These are phyloP conservation scores for Parnassius apollo DNA, from an alignment of 2,888 invertebrate genomes.

Conservation along the genomic window DNA sequence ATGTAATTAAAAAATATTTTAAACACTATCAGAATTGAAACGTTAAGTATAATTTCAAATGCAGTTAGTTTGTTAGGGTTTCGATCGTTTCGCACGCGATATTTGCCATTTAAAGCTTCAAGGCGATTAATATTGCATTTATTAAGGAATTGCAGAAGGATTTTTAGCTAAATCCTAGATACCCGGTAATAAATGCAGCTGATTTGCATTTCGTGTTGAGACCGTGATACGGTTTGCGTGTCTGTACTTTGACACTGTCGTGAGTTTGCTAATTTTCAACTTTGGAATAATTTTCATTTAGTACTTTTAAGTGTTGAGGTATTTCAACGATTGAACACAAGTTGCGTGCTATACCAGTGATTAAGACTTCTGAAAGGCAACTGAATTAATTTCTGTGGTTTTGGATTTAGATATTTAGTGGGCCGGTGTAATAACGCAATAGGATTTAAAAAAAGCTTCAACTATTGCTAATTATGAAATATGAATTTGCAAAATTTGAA, in stretches of 20 bases:
- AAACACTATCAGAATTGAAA: too few relatives aligned
- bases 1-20: too few relatives aligned
- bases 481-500: too few relatives aligned
- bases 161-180: not conserved
- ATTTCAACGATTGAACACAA: conserved; percentile 5
- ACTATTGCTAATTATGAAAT: too few relatives aligned
- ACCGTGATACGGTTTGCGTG: conserved; percentile 14
- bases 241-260: not conserved
- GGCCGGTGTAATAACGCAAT: too few relatives aligned
- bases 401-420: too few relatives aligned
- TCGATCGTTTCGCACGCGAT: not conserved
- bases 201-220: conserved; percentile 16
- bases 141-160: not conserved
- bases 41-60: not conserved
- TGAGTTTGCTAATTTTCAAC: not conserved
- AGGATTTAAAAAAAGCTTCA: too few relatives aligned
- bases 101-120: not conserved
- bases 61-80: not conserved
- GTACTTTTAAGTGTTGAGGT: conserved; percentile 3
- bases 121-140: conserved; percentile 4
- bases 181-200: conserved; percentile 7
- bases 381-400: too few relatives aligned
- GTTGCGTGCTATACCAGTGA: conserved; percentile 4
- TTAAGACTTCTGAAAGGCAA: too few relatives aligned
- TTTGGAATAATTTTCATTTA: conserved; percentile 16